Base-by-base conservation (phyloP, 2,888 invertebrate species). In the Oxystoma pomonae region DNA sequence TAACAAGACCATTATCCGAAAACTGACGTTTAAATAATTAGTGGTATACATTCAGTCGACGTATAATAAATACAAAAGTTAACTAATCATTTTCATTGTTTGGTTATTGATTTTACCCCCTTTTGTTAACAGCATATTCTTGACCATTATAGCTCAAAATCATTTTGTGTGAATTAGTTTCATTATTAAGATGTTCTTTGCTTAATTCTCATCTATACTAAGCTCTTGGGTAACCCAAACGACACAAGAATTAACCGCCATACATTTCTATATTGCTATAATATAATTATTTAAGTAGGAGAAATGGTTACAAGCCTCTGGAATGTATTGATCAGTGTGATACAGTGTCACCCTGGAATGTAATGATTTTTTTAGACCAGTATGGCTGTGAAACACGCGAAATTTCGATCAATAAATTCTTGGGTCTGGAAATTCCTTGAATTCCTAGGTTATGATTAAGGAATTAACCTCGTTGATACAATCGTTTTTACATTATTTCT, bases 11-110 rank as follows among this genome's bases (percentile, higher is more conserved):
- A 72, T 73, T 73, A 72, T 64, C 68, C 62, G 66, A 35, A 72
- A 73, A 71, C 73, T 73, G 72, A 73, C 73, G 69, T 67, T 69
- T 68, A 63, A 68, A 70, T 73, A 73, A 73, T 73, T 71, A 71
- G 68, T 70, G 68, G 57, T 64, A 67, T 70, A 70, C 68, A 69
- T 68, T 61, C 66, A 65, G 65, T 66, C 64, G 68, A 69, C 70
- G 69, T 68, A 68, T 70, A 71, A 70, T 72, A 72, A 71, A 72
- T 71, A 72, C 69, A 69, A 65, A 64, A 71, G 71, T 71, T 73
- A 71, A 69, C 69, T 69, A 71, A 69, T 65, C 64, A 67, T 64
- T 64, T 67, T 62, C 69, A 69, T 69, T 70, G 70, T 68, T 67
- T 64, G 63, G 52, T 64, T 72, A 73, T 73, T 69, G 73, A 71